These are phyloP conservation scores for Ophraella communa DNA, from an alignment of 2,888 invertebrate genomes.

Conservation along the genomic window DNA sequence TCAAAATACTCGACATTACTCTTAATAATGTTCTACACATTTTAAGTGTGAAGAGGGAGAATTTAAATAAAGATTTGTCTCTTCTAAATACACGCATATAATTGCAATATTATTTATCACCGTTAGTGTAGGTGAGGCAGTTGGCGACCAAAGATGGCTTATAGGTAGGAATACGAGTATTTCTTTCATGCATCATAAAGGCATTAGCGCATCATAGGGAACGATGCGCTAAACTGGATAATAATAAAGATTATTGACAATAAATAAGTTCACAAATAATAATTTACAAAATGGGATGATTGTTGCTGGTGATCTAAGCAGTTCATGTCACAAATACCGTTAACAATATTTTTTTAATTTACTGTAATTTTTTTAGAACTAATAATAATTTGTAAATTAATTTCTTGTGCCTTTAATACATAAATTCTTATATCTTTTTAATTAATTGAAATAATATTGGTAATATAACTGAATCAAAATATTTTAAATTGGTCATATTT, in stretches of 20 bases:
- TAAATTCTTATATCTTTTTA: too few relatives aligned
- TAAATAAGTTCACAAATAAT: too few relatives aligned
- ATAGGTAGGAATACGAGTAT: background rate
- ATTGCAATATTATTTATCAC: constrained; percentile 54
- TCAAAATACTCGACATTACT: background rate
- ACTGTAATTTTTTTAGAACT: too few relatives aligned
- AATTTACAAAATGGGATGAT: too few relatives aligned
- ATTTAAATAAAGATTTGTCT: background rate
- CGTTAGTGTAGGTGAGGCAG: constrained; percentile 52
- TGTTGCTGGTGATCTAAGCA: too few relatives aligned
- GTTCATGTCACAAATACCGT: too few relatives aligned
- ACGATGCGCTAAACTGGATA: background rate
- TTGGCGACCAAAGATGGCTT: constrained; percentile 31
- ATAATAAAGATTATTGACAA: background rate
- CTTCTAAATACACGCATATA: constrained; percentile 37
- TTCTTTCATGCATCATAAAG: background rate
- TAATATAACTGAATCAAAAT: too few relatives aligned
- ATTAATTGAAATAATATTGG: too few relatives aligned
- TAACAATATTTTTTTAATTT: too few relatives aligned
- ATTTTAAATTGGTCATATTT: too few relatives aligned
- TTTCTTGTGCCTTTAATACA: too few relatives aligned
- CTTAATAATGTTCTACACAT: background rate
- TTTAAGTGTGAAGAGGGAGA: background rate
- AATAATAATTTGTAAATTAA: too few relatives aligned
- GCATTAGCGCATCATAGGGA: background rate